phyloP scores from a whole-genome alignment of 2,113 vertebrate genomes.

The Gasterosteus nipponicus region DNA sequence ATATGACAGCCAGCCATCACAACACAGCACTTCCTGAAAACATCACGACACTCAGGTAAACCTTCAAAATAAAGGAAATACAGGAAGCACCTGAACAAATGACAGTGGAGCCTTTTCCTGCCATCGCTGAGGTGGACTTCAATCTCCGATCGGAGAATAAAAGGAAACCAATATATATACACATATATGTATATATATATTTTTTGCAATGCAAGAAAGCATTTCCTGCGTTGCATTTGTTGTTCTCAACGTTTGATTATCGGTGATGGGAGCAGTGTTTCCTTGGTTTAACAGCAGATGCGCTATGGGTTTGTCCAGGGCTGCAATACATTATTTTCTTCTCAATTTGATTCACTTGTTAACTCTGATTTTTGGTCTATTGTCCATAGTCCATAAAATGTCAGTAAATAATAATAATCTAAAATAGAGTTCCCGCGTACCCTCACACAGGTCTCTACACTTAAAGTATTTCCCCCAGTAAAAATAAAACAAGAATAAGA shows the following conservation, averaged over 20 bases:
- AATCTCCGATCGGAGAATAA: background rate
- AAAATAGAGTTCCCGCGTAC: background rate
- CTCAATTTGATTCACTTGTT: background rate
- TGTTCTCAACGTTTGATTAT: background rate
- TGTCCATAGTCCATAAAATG: background rate
- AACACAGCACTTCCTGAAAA: slow-evolving; percentile 64
- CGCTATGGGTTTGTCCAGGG: background rate
- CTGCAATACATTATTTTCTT: background rate
- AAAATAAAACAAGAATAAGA: too few relatives aligned
- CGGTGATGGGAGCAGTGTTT: background rate
- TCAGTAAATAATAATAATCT: background rate
- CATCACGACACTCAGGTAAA: slow-evolving; percentile 61
- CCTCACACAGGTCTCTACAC: too few relatives aligned
- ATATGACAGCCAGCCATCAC: slow-evolving; percentile 45
- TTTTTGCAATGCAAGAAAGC: too few relatives aligned
- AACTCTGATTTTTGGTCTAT: background rate
- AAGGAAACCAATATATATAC: background rate
- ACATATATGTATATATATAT: too few relatives aligned
- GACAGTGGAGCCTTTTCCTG: slow-evolving; percentile 42
- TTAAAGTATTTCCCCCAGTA: too few relatives aligned
- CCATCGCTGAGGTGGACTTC: slow-evolving; percentile 28
- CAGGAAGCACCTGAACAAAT: slow-evolving; percentile 72
- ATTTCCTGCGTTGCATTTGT: background rate
- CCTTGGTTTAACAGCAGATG: too few relatives aligned
- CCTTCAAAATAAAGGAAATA: slow-evolving; percentile 56